Evolutionary conservation across 2,797 vertebrate genomes (phyloP), one percentile per base, ranked within the genome.

Genomic region (Anolis apletophallus): DNA sequence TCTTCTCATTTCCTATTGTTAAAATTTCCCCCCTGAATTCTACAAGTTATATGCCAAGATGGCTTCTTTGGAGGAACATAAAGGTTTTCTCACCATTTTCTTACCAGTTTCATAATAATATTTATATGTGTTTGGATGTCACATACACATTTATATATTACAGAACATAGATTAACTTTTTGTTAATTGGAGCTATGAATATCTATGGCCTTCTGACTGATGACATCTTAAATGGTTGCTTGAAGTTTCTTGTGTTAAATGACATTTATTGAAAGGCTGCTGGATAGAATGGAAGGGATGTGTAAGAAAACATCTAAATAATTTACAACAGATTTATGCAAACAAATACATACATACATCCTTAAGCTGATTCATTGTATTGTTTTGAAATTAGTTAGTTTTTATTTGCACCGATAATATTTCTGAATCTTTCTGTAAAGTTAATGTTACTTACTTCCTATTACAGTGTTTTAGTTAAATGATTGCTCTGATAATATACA

Each of bases 281-380:
- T 68, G 23, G 13, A 19, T 6, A 67, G 46, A 59, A 50, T n/a
- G 5, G 11, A 19, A 40, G 3, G 12, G 8, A 32, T 10, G 26
- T 14, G 10, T 67, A n/a, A 57, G 23, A 69, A 54, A 13, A 85
- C 17, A 78, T 29, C 14, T 67, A n/a, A n/a, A 0, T 87, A 2
- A 72, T 90, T 94, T 87, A 87, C 84, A 72, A 29, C 14, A 14
- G 26, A 13, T 4, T 91, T 94, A 84, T 0, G 0, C 85, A 90
- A 90, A 29, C 67, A 73, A 0, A 11, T 46, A 13, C 57, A 69
- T 80, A 72, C 34, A 54, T 83, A 54, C 87, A 89, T 86, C 84
- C 54, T 85, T 26, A 81, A 69, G 32, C 85, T 88, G 81, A 0
- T 81, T 90, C 86, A 88, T 91, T 88, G 78, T 17, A 50, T 74